These are phyloP conservation scores for Cataglyphis rosenhaueri DNA, from an alignment of 2,888 invertebrate genomes.

Conservation along the genomic window DNA sequence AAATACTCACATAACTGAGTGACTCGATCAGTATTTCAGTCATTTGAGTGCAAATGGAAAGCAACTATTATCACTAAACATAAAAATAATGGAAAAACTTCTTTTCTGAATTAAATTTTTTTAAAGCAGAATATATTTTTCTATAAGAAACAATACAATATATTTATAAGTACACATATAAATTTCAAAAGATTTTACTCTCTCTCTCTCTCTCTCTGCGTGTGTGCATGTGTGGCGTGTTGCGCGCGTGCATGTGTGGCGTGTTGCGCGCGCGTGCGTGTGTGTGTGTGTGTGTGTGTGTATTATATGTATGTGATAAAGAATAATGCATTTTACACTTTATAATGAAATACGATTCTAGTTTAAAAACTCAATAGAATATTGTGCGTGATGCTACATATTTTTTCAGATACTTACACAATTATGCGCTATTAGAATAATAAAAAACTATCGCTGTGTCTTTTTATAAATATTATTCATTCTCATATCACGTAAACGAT, in stretches of 20 bases:
- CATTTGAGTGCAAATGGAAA: no score
- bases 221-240: not conserved
- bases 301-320: not conserved
- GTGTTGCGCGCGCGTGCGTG: not conserved
- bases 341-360: not conserved
- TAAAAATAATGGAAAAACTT: not conserved
- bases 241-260: not conserved
- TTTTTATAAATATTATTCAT: no score
- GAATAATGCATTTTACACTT: not conserved
- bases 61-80: no score
- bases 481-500: no score
- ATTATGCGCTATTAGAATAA: not conserved
- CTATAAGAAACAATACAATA: no score
- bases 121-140: no score
- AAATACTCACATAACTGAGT: no score
- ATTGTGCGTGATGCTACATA: not conserved
- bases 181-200: no score
- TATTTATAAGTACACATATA: no score
- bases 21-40: no score
- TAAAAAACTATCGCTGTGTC: not conserved
- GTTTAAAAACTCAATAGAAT: conserved; percentile 13
- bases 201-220: not conserved
- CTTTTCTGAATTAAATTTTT: not conserved
- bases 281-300: not conserved
- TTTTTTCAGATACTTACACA: not conserved